phyloP scores from a whole-genome alignment of 2,888 invertebrate species.

The Gastrophysa polygoni region DNA sequence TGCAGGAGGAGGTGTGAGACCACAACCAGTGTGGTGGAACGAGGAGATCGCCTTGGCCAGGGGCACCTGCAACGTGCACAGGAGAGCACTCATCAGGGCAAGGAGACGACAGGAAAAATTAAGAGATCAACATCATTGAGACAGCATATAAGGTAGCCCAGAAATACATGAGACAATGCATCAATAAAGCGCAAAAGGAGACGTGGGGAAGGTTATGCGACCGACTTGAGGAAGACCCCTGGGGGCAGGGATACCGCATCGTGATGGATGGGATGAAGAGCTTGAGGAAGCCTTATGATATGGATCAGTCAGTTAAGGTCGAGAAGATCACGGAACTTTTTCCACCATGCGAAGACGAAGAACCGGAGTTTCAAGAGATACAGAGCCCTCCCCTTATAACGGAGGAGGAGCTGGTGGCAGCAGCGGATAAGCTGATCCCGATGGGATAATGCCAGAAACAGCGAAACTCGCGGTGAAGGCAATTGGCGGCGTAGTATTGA shows the following conservation, averaged over 20 bases:
- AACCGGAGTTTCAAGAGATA: not conserved
- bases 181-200: constrained; percentile 2
- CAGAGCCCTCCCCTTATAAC: not conserved
- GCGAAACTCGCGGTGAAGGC: constrained; percentile 4
- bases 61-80: too few relatives aligned
- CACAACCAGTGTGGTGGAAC: too few relatives aligned
- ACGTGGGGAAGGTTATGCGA: not conserved
- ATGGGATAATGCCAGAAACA: constrained; percentile 11
- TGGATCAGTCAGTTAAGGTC: not conserved
- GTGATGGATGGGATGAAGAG: not conserved
- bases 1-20: too few relatives aligned
- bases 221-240: constrained; percentile 1
- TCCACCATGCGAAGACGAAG: not conserved
- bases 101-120: too few relatives aligned
- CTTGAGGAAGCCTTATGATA: not conserved
- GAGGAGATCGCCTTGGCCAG: too few relatives aligned
- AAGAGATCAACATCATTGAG: not conserved
- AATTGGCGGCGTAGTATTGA: not conserved
- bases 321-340: constrained; percentile 1
- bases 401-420: constrained; percentile 1
- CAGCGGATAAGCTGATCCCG: not conserved
- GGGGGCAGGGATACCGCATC: constrained; percentile 2
- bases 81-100: constrained; percentile 9
- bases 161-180: not conserved
- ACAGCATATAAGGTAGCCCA: not conserved